phyloP scores from a whole-genome alignment of 2,113 vertebrate genomes.

The Sylvicapra grimmia region DNA sequence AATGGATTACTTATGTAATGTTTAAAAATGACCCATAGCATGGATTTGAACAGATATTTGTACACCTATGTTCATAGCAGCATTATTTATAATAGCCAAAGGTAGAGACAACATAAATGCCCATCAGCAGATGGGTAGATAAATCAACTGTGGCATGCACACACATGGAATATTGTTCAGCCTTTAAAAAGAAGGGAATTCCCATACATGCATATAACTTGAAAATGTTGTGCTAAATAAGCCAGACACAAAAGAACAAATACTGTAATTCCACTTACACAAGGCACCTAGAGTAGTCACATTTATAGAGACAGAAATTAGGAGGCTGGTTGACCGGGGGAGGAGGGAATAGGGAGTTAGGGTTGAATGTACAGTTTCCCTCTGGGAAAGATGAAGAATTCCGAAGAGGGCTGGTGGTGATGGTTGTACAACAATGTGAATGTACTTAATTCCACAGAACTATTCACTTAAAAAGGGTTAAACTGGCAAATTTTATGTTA shows the following conservation, averaged over 20 bases:
- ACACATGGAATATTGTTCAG: neutral
- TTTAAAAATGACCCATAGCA: neutral
- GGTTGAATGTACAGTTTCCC: neutral
- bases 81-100: neutral
- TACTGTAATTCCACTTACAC: neutral
- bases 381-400: neutral
- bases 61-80: neutral
- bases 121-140: neutral
- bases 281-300: neutral
- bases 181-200: neutral
- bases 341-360: neutral
- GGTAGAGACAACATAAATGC: neutral
- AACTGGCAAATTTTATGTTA: neutral
- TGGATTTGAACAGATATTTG: neutral
- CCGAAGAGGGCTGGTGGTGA: neutral
- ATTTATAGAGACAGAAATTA: neutral
- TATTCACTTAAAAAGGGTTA: neutral
- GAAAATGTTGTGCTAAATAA: neutral
- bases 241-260: neutral
- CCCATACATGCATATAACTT: neutral
- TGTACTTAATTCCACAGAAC: neutral
- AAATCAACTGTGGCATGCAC: neutral
- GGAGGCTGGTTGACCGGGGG: neutral
- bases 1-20: neutral
- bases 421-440: neutral